Conservation (phyloP, 2,113 vertebrate genomes). For the Nannospalax galili region DNA sequence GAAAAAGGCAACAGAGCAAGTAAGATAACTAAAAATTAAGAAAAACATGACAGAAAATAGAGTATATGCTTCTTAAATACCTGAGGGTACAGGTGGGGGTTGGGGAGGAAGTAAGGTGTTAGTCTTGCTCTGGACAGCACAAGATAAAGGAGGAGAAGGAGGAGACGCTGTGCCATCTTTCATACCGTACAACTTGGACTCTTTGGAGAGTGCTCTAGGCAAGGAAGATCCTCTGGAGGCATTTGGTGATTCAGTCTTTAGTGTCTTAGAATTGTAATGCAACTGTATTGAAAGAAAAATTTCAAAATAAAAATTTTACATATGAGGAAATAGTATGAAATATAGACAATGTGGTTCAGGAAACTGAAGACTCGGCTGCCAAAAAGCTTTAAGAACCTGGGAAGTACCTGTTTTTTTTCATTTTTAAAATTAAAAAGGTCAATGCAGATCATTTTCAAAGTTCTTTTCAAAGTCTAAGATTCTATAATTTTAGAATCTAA, state of each 20-base stretch:
- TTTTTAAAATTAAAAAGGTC: neutral
- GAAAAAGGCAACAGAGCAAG: conserved; percentile 59
- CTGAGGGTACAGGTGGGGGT: conserved; percentile 96
- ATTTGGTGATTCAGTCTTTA: conserved; percentile 97
- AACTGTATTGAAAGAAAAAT: conserved; percentile 87
- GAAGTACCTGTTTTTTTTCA: neutral
- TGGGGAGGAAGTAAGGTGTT: conserved; percentile 96
- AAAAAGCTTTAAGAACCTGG: neutral
- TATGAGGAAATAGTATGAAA: conserved; percentile 1
- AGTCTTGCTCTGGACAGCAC: conserved; percentile 93
- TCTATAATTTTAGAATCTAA: conserved; percentile 12
- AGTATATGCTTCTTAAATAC: conserved; percentile 87
- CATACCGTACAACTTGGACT: conserved; percentile 99
- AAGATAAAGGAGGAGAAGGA: conserved; percentile 88
- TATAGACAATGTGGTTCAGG: neutral
- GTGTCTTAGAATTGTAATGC: conserved; percentile 99
- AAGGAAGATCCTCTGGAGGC: conserved; percentile 97
- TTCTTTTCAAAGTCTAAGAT: conserved; percentile 1
- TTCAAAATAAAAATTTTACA: conserved; percentile 50
- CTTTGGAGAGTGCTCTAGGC: conserved; percentile 97
- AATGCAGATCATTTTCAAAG: neutral
- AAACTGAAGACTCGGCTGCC: neutral
- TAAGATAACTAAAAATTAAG: conserved; percentile 55
- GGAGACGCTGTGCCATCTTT: conserved; percentile 91
- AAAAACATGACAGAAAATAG: conserved; percentile 64